Evolutionary conservation across 2,113 vertebrate genomes (phyloP), one percentile per base, ranked within the genome.

Genomic region (Grammomys dolichurus): DNA sequence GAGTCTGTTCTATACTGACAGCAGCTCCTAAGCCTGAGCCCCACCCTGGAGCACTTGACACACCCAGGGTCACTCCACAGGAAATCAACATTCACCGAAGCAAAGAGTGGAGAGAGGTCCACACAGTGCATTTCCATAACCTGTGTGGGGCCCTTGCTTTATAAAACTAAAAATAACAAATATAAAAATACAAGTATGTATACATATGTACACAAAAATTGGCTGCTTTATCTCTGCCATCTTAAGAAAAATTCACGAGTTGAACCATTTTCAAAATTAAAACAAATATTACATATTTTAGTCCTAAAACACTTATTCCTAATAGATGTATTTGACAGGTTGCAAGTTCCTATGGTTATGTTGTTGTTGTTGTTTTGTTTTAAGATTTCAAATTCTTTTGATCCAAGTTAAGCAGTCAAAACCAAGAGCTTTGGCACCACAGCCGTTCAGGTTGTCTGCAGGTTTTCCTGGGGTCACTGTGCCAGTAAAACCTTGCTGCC

Each of bases 221-320:
- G 77, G n/a, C 12, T 58, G 22, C 1, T 26, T 75, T 69, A 91
- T 31, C 8, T 72, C 5, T 17, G 46, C 2, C 26, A 86, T 72
- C 10, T 78, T 31, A 85, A 87, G 73, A 73, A 48, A 88, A 93
- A 75, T 46, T 73, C 46, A 46, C 7, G 12, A 81, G 40, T 56
- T 73, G 20, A 73, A 73, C 14, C 5, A 63, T 87, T 95, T 81
- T 73, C 85, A 82, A 92, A 80, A 26, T 80, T 91, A 36, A 80
- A 90, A 26, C n/a, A 72, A 94, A 94, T 72, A 24, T 3, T 91
- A 43, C 26, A 4, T 24, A 51, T 51, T 88, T 87, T 78, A 51
- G 12, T 33, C 36, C 11, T 93, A 51, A 58, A 88, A 22, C 51
- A 33, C 11, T 51, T 43, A 86, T 70, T 77, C 36, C 22, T 19